Evolutionary conservation across 1,140 invertebrate species (phyloP), one percentile per base, ranked within the genome.

Genomic region (Vollenhovia emeryi): DNA sequence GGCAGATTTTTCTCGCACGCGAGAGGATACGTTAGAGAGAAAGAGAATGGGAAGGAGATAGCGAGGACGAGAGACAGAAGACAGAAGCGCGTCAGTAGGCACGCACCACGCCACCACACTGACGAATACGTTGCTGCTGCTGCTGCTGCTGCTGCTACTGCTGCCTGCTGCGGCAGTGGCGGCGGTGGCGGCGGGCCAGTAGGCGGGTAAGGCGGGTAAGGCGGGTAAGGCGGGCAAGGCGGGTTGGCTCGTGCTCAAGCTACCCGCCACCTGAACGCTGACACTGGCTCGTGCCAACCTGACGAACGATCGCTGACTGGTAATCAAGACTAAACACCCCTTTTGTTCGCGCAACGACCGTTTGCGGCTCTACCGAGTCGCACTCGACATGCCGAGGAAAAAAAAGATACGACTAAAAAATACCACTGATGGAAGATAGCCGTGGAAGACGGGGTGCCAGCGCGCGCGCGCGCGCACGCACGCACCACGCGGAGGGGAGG

Each of bases 341-440:
- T 36, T 27, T 80, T 1, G 3, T 33, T 7, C 55, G 43, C 57
- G 40, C 9, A n/a, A 55, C 15, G 18, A n/a, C n/a, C n/a, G n/a
- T n/a, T n/a, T n/a, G n/a, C 27, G 40, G 4, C 55, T n/a, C 13
- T 13, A 13, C 55, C 73, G 57, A 43, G 5, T 1, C 15, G n/a
- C 40, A 27, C 73, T 33, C 40, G 36, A 50, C 27, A 30, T 18
- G 76, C n/a, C 62, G 78, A 82, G 27, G 76, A 73, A 71, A 83
- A 89, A 82, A 87, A 80, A 66, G 79, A 78, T 73, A 30, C 64
- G 78, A 71, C 83, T 74, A 68, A 87, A 80, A 87, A 84, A 84
- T n/a, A 18, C 76, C 24, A 30, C 55, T 52, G 48, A 87, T 45
- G 60, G 66, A 74, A 88, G 78, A 90, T 82, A 78, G 83, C 9